phyloP scores from a whole-genome alignment of 2,113 vertebrate species.

The Tricholaema leucomelas region DNA sequence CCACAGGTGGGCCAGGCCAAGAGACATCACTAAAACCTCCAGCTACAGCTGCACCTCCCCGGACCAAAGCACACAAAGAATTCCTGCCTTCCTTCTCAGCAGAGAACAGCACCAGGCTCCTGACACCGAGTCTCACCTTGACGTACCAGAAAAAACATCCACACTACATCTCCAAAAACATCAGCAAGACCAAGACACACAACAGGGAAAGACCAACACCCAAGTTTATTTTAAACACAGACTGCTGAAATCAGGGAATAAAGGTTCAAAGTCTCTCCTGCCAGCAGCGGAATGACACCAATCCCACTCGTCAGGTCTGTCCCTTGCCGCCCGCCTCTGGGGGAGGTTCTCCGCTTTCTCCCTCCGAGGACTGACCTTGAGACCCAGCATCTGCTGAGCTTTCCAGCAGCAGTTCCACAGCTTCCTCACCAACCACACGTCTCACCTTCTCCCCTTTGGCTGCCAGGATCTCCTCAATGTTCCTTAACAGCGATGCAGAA shows the following conservation, averaged over 20 bases:
- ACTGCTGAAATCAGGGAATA: fast-evolving
- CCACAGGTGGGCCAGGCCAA: background rate
- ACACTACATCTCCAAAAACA: background rate
- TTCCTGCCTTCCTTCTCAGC: background rate
- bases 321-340: background rate
- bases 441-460: constrained; percentile 88
- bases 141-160: background rate
- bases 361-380: background rate
- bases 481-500: constrained; percentile 73
- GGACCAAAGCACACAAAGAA: background rate
- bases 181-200: background rate
- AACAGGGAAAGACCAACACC: background rate
- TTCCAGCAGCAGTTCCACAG: constrained; percentile 81
- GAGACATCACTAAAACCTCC: background rate
- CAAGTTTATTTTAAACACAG: constrained; percentile 23
- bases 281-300: background rate
- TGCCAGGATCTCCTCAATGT: constrained; percentile 95
- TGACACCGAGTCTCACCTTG: background rate
- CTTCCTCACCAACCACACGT: constrained; percentile 75
- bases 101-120: background rate
- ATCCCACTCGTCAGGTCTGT: background rate
- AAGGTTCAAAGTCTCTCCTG: background rate
- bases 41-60: background rate
- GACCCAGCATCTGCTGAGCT: background rate
- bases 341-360: background rate